Evolutionary conservation across 2,113 vertebrate genomes (phyloP), one percentile per base, ranked within the genome.

Genomic region (Brachypodius melanocephalos): DNA sequence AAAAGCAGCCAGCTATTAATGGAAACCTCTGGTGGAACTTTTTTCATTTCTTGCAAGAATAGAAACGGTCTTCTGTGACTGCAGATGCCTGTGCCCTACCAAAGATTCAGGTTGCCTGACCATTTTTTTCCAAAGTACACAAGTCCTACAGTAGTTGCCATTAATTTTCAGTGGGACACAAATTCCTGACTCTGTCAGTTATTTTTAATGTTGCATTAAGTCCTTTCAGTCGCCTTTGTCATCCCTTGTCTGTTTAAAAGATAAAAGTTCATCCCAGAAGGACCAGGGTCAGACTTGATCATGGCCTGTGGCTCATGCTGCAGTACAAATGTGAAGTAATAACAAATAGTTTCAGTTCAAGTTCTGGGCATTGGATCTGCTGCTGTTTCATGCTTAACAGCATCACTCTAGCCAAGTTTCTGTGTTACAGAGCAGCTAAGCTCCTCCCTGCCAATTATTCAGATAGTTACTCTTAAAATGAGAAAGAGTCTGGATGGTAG

Each of bases 371-470:
- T 5, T 83, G 88, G 38, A 51, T 85, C 55, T 85, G 67, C 88
- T 85, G 89, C 85, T 85, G 29, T 76, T 88, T 72, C 51, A 46
- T 89, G 62, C 73, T 52, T 52, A 73, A 69, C 63, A 51, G 78
- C 54, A 71, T 85, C 43, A 2, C 36, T 59, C 22, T 24, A 55
- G 71, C 81, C 93, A 96, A 85, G 67, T 74, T 91, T 72, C 62
- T 93, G 32, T 48, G 28, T 46, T 73, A n/a, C 34, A 63, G 46
- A 95, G 78, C 67, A 80, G 78, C 78, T 55, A 83, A 71, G 51
- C 55, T 91, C 85, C 67, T 95, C 94, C 85, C 67, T 73, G 79
- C 51, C 59, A 90, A 71, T 96, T 96, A 77, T 85, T 94, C 78
- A 73, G 58, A 85, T 36, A 88, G 88, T 63, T 2, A 2, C 67